Evolutionary conservation across 2,113 vertebrate species (phyloP).

Genomic region (Caracal caracal): DNA sequence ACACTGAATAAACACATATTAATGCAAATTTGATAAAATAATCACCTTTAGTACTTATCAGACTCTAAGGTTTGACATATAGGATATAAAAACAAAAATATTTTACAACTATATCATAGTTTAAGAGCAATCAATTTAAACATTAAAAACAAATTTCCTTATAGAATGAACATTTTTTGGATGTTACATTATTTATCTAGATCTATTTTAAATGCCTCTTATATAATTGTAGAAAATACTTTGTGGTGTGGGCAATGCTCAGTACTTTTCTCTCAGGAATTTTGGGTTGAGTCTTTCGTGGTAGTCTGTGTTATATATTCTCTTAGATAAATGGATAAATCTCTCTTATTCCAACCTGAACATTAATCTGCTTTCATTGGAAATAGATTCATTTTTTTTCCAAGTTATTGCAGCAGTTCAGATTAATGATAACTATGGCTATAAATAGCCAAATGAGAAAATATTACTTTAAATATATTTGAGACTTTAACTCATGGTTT

Average conservation of each 20-base stretch:
- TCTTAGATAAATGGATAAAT: neutral
- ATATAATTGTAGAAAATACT: neutral
- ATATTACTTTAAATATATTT: neutral
- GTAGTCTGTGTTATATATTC: neutral
- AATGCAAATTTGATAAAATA: neutral
- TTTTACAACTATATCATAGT: neutral
- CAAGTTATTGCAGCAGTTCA: neutral
- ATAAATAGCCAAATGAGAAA: neutral
- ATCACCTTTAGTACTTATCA: neutral
- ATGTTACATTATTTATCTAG: neutral
- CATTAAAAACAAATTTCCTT: neutral
- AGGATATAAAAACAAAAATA: neutral
- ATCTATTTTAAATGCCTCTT: neutral
- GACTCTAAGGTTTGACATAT: neutral
- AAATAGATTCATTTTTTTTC: neutral
- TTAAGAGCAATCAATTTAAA: neutral
- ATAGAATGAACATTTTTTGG: neutral
- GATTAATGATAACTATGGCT: neutral
- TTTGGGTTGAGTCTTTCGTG: neutral
- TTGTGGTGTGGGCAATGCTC: accelerated
- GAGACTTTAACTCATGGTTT: neutral
- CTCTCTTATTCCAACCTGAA: neutral
- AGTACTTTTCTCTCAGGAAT: neutral
- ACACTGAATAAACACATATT: neutral
- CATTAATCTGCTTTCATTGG: neutral